Evolutionary conservation across 2,888 invertebrate species (phyloP).

Genomic region (Drosophila tripunctata): DNA sequence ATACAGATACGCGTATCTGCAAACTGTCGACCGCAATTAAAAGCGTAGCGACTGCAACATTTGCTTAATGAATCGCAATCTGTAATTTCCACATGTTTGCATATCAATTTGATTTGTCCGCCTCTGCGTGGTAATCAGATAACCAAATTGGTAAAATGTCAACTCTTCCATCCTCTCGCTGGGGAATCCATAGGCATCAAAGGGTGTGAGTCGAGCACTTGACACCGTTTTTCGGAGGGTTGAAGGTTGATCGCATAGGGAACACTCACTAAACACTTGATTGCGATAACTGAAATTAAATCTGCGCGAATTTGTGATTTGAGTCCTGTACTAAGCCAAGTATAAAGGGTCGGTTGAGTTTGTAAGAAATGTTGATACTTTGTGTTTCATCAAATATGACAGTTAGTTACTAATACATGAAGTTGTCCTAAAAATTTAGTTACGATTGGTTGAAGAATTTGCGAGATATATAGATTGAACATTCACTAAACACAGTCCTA

Average conservation of each 20-base stretch:
- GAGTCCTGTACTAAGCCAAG: background rate
- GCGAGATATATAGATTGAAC: too few species aligned
- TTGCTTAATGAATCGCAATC: constrained; percentile 26
- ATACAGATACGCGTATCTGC: background rate
- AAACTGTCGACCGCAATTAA: constrained; percentile 15
- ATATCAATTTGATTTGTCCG: constrained; percentile 29
- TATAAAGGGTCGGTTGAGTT: too few species aligned
- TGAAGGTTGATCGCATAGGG: constrained; percentile 1
- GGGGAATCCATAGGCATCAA: background rate
- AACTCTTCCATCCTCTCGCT: background rate
- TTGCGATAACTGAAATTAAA: constrained; percentile 20
- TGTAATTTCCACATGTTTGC: constrained; percentile 27
- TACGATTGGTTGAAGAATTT: too few species aligned
- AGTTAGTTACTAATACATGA: too few species aligned
- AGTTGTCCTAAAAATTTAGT: too few species aligned
- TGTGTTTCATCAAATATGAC: too few species aligned
- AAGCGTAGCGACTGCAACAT: constrained; percentile 1
- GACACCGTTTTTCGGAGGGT: constrained; percentile 26
- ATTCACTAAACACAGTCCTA: too few species aligned
- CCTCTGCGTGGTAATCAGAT: constrained; percentile 6
- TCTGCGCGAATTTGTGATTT: constrained; percentile 6
- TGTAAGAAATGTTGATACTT: too few species aligned
- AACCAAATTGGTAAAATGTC: constrained; percentile 2
- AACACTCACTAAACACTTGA: constrained; percentile 55
- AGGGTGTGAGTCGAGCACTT: constrained; percentile 7